These are phyloP conservation scores for Chrysotoxum bicinctum DNA, from an alignment of 2,888 invertebrate genomes.

Conservation along the genomic window DNA sequence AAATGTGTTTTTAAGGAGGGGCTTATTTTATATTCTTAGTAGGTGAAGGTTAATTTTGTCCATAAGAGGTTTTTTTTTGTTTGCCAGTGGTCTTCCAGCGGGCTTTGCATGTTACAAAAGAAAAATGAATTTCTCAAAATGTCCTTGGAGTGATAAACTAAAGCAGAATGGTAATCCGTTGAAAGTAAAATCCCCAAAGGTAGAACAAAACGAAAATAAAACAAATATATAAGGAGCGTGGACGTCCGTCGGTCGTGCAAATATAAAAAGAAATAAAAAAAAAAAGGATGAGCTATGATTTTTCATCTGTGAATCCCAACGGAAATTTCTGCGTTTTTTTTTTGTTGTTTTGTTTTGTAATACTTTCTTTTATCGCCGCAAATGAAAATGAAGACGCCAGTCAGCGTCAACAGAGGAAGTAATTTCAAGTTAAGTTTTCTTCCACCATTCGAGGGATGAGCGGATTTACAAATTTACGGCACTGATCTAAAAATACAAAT, in stretches of 20 bases:
- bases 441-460: neutral
- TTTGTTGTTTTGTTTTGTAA: conserved; percentile 5
- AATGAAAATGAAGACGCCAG: conserved; percentile 66
- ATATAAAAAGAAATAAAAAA: neutral
- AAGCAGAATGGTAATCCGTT: conserved; percentile 61
- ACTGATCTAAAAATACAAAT: too few species aligned
- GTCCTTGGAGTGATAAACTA: conserved; percentile 60
- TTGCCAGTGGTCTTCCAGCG: conserved; percentile 23
- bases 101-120: conserved; percentile 52
- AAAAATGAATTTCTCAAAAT: conserved; percentile 34
- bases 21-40: conserved; percentile 37
- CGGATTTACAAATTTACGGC: neutral
- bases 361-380: conserved; percentile 12
- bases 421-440: conserved; percentile 64
- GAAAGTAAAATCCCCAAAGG: conserved; percentile 65
- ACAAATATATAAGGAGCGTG: conserved; percentile 29
- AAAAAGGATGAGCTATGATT: conserved; percentile 21
- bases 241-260: neutral
- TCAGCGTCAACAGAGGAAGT: conserved; percentile 49
- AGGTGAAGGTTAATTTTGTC: conserved; percentile 69
- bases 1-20: neutral
- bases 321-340: conserved; percentile 21
- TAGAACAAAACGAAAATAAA: conserved; percentile 24
- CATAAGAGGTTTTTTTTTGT: conserved; percentile 10
- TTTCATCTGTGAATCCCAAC: conserved; percentile 61